Percentiles rank a stretch among this genome's conserved stretches.
Conservation (phyloP, 2,888 invertebrate species). For the Kuschelorhynchus macadamiae region DNA sequence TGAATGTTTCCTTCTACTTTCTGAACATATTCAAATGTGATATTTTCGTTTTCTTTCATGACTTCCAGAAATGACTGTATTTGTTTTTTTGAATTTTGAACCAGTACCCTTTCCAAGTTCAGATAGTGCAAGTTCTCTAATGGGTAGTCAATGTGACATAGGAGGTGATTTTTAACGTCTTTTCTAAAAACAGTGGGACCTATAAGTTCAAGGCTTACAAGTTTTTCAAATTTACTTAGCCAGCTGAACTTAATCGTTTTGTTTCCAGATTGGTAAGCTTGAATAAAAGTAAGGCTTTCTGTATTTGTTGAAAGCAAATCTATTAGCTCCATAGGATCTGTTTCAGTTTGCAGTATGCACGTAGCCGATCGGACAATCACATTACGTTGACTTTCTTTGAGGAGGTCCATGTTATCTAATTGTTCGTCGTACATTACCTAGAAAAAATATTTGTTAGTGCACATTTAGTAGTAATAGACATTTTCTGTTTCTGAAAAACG, state of each 20-base stretch:
- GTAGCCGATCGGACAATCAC: slow-evolving; percentile 70
- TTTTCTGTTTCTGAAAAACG: no score
- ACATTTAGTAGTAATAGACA: no score
- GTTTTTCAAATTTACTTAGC: slow-evolving; percentile 69
- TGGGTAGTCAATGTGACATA: slow-evolving; percentile 70
- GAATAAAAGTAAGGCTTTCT: slow-evolving; percentile 73
- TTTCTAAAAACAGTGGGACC: slow-evolving; percentile 68
- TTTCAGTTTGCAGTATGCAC: slow-evolving; percentile 71
- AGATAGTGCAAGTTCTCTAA: slow-evolving; percentile 69
- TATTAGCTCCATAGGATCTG: slow-evolving; percentile 66
- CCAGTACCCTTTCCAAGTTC: slow-evolving; percentile 70
- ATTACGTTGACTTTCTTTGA: slow-evolving; percentile 62
- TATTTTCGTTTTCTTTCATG: slow-evolving; percentile 60
- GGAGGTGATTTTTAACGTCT: slow-evolving; percentile 62
- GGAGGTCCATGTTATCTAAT: slow-evolving; percentile 60
- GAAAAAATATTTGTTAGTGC: slow-evolving; percentile 46
- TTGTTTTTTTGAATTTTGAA: slow-evolving; percentile 63
- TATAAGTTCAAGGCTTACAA: slow-evolving; percentile 75
- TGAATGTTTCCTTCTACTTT: slow-evolving; percentile 61
- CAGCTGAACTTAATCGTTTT: slow-evolving; percentile 68
- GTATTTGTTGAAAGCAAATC: slow-evolving; percentile 69
- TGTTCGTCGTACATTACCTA: slow-evolving; percentile 69
- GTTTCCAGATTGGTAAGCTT: slow-evolving; percentile 71
- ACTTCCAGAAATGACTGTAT: slow-evolving; percentile 68
- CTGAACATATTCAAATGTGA: slow-evolving; percentile 65